Evolutionary conservation across 1,140 invertebrate genomes (phyloP).

Genomic region (Temnothorax curvispinosus): DNA sequence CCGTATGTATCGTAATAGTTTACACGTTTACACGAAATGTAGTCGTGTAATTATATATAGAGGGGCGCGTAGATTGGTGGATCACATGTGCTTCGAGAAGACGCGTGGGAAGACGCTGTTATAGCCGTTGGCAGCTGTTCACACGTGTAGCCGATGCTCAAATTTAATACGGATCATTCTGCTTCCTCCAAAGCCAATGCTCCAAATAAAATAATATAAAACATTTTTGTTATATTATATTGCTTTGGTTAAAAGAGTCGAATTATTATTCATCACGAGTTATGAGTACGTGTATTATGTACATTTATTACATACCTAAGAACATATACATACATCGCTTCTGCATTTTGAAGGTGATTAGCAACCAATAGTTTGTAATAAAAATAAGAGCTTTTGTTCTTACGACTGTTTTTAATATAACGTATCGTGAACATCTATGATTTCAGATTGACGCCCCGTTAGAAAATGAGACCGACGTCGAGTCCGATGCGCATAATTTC

Average conservation of each 20-base stretch:
- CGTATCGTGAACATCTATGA: constrained; percentile 44
- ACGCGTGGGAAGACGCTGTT: constrained; percentile 79
- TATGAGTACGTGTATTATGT: background rate
- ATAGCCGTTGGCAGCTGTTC: constrained; percentile 77
- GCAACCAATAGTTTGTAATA: background rate
- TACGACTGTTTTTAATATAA: background rate
- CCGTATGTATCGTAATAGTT: background rate
- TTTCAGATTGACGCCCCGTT: constrained; percentile 83
- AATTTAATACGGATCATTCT: constrained; percentile 55
- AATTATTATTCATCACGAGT: background rate
- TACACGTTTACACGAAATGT: constrained; percentile 11
- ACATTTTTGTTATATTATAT: background rate
- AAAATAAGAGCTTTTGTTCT: background rate
- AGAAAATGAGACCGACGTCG: constrained; percentile 79
- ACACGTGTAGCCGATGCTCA: constrained; percentile 75
- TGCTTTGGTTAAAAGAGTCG: background rate
- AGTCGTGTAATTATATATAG: constrained; percentile 42
- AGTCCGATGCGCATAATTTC: constrained; percentile 78
- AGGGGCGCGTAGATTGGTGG: constrained; percentile 46
- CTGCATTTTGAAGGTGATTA: background rate
- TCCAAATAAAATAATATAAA: constrained; percentile 2
- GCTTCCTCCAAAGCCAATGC: background rate
- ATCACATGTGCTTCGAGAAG: constrained; percentile 72
- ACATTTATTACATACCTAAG: background rate
- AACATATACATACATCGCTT: background rate